phyloP scores from a whole-genome alignment of 2,113 vertebrate species.

The Pelusios castaneus region DNA sequence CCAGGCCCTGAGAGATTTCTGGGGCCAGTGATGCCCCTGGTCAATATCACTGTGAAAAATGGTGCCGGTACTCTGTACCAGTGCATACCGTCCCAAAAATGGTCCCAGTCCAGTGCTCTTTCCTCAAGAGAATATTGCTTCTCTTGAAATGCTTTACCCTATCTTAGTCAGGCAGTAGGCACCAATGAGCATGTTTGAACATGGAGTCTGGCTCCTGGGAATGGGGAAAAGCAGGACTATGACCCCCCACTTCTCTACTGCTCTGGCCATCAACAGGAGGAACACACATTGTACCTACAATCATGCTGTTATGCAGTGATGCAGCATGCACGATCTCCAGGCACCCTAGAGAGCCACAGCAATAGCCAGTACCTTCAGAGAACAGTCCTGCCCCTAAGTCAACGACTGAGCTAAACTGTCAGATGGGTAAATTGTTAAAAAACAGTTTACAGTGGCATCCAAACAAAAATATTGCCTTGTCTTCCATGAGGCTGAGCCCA shows the following conservation, averaged over 20 bases:
- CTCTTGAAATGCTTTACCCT: rapidly evolving
- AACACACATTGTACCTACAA: not conserved
- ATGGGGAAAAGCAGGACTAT: not conserved
- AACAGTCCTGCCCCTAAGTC: not conserved
- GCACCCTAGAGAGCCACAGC: not conserved
- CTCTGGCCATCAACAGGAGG: not conserved
- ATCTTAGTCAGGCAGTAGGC: rapidly evolving
- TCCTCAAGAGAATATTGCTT: rapidly evolving
- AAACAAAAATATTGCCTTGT: not conserved
- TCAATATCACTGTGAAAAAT: no score
- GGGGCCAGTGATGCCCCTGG: no score
- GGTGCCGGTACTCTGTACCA: no score
- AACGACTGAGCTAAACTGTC: not conserved
- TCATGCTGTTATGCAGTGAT: not conserved
- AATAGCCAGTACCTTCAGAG: not conserved
- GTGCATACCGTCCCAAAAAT: no score
- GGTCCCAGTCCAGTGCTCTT: not conserved
- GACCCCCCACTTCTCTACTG: rapidly evolving
- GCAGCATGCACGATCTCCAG: not conserved
- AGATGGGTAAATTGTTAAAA: not conserved
- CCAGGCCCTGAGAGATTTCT: no score
- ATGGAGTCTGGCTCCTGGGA: not conserved
- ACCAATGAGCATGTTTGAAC: not conserved
- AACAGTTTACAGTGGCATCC: not conserved
- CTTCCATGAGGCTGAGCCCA: not conserved